Base-by-base conservation (phyloP, 2,113 vertebrate genomes). In the Lagopus leucura region DNA sequence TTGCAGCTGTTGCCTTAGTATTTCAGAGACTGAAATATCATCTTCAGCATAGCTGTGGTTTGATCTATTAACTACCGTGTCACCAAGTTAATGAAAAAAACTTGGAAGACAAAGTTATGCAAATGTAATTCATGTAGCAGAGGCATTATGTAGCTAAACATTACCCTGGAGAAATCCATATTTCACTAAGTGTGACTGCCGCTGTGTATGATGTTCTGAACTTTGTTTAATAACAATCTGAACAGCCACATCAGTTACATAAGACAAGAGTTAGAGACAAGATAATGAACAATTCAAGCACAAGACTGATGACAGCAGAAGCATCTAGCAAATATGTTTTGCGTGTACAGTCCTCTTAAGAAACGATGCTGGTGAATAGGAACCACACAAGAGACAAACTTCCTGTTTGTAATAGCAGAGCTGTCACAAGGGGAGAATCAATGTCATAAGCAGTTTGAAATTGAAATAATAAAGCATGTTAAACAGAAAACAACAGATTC, bases 71-170 rank as follows among this genome's bases (percentile, higher is more conserved):
- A 91, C 55, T 77, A 71, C 78, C 24, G 55, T 71, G 64, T 80
- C 72, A 91, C 60, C 61, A 88, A 94, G 89, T 83, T 48, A 92
- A 93, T 92, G 67, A 71, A 40, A 78, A 93, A 78, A n/a, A 11
- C n/a, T 80, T 63, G 72, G 45, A 92, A 80, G 55, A 73, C 69
- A 88, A 63, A n/a, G n/a, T 92, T 88, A 76, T 72, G 75, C 80
- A 92, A 85, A 95, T 92, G 76, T 92, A 86, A 94, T 86, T 69
- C 7, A 0, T 52, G 72, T 48, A 91, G 63, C 55, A 92, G 78
- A 71, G 79, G 34, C n/a, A 30, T 63, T 72, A 30, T 71, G 80
- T 77, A 83, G 87, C 34, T 85, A 86, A 86, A 74, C 7, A 15
- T 85, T 80, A 77, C 42, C 38, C 72, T 60, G 52, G 34, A 88